phyloP scores from a whole-genome alignment of 2,113 vertebrate genomes.

The Monarcha castaneiventris region DNA sequence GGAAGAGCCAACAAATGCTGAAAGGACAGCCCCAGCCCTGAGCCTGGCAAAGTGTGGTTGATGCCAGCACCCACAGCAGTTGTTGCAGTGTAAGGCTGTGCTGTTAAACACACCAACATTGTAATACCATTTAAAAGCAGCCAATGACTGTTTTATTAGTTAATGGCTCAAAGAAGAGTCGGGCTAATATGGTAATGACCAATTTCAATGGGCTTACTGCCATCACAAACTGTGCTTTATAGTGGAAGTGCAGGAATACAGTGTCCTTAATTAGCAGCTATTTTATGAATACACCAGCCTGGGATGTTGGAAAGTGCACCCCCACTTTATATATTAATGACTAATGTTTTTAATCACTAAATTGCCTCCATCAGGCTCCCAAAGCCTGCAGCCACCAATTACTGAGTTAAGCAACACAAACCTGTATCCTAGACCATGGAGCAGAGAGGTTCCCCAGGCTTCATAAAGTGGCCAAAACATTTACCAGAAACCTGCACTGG shows the following conservation, averaged over 20 bases:
- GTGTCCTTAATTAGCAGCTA: slow-evolving; percentile 62
- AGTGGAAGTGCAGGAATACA: slow-evolving; percentile 14
- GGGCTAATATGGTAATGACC: slow-evolving; percentile 54
- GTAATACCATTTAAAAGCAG: slow-evolving; percentile 58
- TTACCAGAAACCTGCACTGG: background rate
- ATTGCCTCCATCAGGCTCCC: background rate
- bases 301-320: background rate
- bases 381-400: background rate
- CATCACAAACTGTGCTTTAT: slow-evolving; percentile 47
- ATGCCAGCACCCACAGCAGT: background rate
- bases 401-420: background rate
- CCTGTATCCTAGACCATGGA: background rate
- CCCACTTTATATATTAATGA: background rate
- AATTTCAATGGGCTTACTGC: slow-evolving; percentile 52
- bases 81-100: background rate
- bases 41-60: background rate
- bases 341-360: background rate
- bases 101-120: background rate
- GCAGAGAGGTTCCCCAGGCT: background rate
- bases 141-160: slow-evolving; percentile 64
- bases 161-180: slow-evolving; percentile 62
- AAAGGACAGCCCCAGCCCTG: background rate
- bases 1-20: background rate
- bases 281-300: slow-evolving; percentile 16
- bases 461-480: background rate